These are phyloP conservation scores for Drosophila anomelani DNA, from an alignment of 2,888 invertebrate genomes.

Conservation along the genomic window DNA sequence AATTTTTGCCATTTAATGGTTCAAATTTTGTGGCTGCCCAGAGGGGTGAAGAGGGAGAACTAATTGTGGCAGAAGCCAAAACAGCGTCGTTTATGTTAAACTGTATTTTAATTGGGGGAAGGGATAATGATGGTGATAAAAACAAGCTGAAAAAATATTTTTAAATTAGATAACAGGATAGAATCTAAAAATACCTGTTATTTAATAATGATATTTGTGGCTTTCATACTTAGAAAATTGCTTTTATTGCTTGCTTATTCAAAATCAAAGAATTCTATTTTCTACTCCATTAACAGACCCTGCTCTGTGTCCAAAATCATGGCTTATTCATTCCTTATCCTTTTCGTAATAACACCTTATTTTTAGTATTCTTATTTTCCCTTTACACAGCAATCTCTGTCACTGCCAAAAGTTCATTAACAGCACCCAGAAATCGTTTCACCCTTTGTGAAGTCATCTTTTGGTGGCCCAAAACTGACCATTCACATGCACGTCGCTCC, in stretches of 20 bases:
- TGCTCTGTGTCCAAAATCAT: not conserved
- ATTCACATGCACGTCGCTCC: conserved; percentile 39
- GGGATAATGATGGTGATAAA: not conserved
- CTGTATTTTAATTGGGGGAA: conserved; percentile 6
- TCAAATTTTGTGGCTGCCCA: conserved; percentile 40
- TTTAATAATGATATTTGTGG: too few species aligned
- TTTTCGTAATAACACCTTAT: not conserved
- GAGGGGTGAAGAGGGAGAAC: not conserved
- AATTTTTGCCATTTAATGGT: conserved; percentile 75
- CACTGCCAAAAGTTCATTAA: conserved; percentile 25
- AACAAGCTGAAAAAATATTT: not conserved
- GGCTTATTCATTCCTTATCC: not conserved
- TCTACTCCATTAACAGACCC: not conserved
- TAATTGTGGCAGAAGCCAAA: conserved; percentile 41
- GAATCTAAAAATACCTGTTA: not conserved
- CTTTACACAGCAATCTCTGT: not conserved
- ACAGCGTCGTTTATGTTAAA: conserved; percentile 12
- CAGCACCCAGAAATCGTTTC: conserved; percentile 6
- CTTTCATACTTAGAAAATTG: not conserved
- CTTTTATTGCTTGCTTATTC: not conserved
- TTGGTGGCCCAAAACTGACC: conserved; percentile 23
- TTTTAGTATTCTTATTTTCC: conserved; percentile 1
- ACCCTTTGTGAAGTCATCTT: conserved; percentile 36
- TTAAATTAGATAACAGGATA: not conserved
- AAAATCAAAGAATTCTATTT: not conserved